Percentiles rank a stretch among this genome's conserved stretches.
Conservation (phyloP, 1,140 invertebrate species). For the Cyclina sinensis region DNA sequence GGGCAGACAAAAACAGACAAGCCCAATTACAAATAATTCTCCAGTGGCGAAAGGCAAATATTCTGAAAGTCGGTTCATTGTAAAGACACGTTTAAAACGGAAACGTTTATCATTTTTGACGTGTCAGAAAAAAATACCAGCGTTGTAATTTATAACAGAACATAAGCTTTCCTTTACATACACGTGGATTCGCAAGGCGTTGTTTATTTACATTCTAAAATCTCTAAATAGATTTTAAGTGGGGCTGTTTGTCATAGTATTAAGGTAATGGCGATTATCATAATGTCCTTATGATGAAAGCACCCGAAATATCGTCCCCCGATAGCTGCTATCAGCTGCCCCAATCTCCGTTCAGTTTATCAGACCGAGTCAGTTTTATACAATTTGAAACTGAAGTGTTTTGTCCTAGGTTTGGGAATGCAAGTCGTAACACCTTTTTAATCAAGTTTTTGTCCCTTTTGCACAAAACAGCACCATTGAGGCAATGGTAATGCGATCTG, state of each 20-base stretch:
- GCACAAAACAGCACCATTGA: conserved; percentile 7
- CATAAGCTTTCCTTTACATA: conserved; percentile 30
- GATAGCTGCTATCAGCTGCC: neutral
- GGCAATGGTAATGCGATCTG: neutral
- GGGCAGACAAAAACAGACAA: too few relatives aligned
- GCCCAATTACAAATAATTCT: too few relatives aligned
- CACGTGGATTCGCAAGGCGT: conserved; percentile 47
- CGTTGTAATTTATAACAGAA: conserved; percentile 15
- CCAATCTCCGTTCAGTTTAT: conserved; percentile 14
- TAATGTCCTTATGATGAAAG: conserved; percentile 8
- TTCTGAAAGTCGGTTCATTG: too few relatives aligned
- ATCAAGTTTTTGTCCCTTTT: conserved; percentile 15
- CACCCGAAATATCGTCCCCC: neutral
- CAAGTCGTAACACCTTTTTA: conserved; percentile 32
- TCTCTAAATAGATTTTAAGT: conserved; percentile 44
- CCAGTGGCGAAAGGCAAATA: too few relatives aligned
- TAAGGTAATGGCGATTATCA: conserved; percentile 33
- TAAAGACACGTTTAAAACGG: neutral
- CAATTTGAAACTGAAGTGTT: conserved; percentile 33
- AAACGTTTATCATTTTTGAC: too few relatives aligned
- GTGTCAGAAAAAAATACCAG: too few relatives aligned
- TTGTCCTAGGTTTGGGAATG: neutral
- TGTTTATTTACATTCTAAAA: conserved; percentile 59
- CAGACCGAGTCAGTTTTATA: conserved; percentile 12
- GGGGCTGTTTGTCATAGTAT: conserved; percentile 42